phyloP scores from a whole-genome alignment of 2,888 invertebrate genomes.

The Chymomyza caudatula region DNA sequence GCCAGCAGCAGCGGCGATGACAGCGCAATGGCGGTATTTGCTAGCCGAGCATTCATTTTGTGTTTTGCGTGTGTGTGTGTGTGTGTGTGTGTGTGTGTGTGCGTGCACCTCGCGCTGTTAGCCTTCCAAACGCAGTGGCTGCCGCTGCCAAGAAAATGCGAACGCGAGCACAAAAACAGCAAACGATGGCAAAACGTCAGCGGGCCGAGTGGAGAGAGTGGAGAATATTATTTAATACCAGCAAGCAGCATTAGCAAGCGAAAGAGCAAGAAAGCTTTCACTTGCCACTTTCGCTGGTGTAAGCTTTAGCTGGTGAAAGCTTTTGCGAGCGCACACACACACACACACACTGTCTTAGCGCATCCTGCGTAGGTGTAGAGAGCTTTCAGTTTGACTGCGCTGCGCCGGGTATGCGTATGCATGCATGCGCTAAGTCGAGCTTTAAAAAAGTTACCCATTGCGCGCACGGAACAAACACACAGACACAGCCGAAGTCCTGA shows the following conservation, averaged over 20 bases:
- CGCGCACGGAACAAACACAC: too few relatives aligned
- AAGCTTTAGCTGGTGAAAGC: background rate
- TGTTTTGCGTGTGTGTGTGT: background rate
- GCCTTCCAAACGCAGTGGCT: background rate
- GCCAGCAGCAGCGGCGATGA: conserved; percentile 15
- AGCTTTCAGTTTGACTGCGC: background rate
- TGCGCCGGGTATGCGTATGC: background rate
- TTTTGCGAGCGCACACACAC: background rate
- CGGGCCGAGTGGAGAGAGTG: background rate
- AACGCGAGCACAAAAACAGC: conserved; percentile 13
- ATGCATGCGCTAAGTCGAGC: background rate
- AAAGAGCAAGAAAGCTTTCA: conserved; percentile 8
- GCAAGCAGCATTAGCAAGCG: conserved; percentile 1
- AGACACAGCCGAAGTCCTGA: too few relatives aligned
- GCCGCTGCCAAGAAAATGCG: conserved; percentile 10
- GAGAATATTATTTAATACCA: background rate
- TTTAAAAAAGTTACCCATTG: too few relatives aligned
- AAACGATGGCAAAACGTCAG: conserved; percentile 1
- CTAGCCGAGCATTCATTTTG: too few relatives aligned
- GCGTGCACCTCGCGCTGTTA: background rate
- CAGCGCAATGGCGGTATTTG: conserved; percentile 19
- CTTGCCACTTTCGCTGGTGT: background rate
- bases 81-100: background rate
- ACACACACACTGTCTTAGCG: background rate
- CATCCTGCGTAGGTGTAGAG: background rate